Percentiles rank a stretch among this genome's conserved stretches.
phyloP scores from a whole-genome alignment of 2,113 vertebrate genomes.

The Podarcis muralis region DNA sequence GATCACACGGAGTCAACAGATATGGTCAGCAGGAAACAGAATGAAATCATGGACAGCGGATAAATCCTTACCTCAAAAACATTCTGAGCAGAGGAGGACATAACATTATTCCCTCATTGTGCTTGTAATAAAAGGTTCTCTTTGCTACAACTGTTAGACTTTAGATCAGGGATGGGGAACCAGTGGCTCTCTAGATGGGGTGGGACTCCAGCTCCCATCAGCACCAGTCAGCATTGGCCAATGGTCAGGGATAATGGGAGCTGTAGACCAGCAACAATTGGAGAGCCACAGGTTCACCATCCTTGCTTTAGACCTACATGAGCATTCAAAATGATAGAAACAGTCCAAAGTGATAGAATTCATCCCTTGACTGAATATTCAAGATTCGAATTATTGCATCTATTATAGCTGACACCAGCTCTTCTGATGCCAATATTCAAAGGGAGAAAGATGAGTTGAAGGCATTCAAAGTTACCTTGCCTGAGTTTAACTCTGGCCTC shows the following conservation, averaged over 20 bases:
- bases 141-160: background rate
- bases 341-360: background rate
- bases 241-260: background rate
- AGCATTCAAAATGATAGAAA: background rate
- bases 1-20: background rate
- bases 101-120: background rate
- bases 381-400: background rate
- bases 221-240: background rate
- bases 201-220: background rate
- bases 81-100: background rate
- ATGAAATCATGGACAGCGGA: background rate
- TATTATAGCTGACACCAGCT: conserved; percentile 2
- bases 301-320: background rate
- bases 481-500: background rate
- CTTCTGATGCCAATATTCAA: background rate
- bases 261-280: background rate
- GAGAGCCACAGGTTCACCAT: background rate
- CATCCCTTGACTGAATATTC: background rate
- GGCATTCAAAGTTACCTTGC: background rate
- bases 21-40: background rate
- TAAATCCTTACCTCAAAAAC: background rate
- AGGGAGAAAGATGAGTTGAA: background rate
- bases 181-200: background rate
- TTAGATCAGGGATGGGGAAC: background rate
- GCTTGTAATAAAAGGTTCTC: background rate